Evolutionary conservation across 2,888 invertebrate species (phyloP).

Genomic region (Melanostoma mellinum): DNA sequence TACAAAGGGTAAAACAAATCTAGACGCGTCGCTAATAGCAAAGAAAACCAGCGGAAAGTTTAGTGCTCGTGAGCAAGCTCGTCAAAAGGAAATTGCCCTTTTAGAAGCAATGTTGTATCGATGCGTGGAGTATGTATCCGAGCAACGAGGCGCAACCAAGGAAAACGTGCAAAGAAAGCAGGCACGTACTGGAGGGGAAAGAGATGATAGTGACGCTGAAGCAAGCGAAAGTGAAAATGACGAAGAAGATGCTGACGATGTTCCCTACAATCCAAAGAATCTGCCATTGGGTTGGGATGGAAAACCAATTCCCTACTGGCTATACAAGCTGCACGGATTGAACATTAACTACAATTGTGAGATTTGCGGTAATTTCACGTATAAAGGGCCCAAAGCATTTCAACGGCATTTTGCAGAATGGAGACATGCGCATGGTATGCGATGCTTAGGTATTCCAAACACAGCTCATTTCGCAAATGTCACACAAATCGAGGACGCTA

Average conservation of each 20-base stretch:
- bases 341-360: constrained; percentile 99
- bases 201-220: constrained; percentile 95
- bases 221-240: constrained; percentile 90
- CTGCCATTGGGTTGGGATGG: constrained; percentile 99
- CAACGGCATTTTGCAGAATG: constrained; percentile 99
- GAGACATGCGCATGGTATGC: constrained; percentile 96
- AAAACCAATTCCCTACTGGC: constrained; percentile 97
- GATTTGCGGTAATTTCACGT: constrained; percentile 99
- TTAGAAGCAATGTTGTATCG: constrained; percentile 95
- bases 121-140: constrained; percentile 91
- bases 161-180: constrained; percentile 99
- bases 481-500: constrained; percentile 98
- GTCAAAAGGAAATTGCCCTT: constrained; percentile 93
- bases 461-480: constrained; percentile 99
- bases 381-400: constrained; percentile 99
- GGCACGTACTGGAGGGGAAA: constrained; percentile 95
- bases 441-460: constrained; percentile 99
- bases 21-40: constrained; percentile 95
- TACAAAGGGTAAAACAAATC: constrained; percentile 96
- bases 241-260: constrained; percentile 95
- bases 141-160: constrained; percentile 94
- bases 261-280: constrained; percentile 99
- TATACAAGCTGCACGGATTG: constrained; percentile 98
- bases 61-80: constrained; percentile 83
- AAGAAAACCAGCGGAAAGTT: constrained; percentile 89